phyloP scores from a whole-genome alignment of 2,113 vertebrate species.

The Spheniscus mendiculus region DNA sequence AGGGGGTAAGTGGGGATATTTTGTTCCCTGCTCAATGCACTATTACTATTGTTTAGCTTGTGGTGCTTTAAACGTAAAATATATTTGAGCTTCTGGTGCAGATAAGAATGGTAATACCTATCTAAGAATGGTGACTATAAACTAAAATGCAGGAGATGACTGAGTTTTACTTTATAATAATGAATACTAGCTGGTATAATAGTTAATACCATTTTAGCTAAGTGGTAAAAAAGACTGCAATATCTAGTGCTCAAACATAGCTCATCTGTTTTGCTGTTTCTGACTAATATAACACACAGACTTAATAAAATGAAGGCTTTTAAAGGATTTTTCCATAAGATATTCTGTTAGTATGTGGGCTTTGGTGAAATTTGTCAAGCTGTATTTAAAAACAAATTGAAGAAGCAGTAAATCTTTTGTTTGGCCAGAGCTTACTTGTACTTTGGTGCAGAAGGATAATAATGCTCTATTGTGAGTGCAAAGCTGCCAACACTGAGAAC shows the following conservation, averaged over 20 bases:
- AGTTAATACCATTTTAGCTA: neutral
- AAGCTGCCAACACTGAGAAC: neutral
- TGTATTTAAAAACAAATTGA: slow-evolving; percentile 16
- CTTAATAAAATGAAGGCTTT: slow-evolving; percentile 62
- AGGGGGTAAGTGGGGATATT: neutral
- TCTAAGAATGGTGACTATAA: neutral
- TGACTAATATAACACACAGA: slow-evolving; percentile 26
- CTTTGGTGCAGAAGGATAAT: neutral
- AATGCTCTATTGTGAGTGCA: neutral
- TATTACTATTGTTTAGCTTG: neutral
- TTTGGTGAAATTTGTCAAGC: slow-evolving; percentile 33
- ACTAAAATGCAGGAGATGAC: neutral
- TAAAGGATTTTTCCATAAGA: slow-evolving; percentile 24
- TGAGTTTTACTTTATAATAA: neutral
- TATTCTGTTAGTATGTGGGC: neutral
- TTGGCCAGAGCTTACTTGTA: neutral
- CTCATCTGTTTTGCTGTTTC: slow-evolving; percentile 28
- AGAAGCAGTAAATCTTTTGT: neutral
- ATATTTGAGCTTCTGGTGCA: neutral
- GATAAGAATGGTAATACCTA: neutral
- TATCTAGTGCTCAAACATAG: neutral
- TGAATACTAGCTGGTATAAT: neutral
- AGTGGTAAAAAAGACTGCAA: neutral
- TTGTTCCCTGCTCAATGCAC: neutral
- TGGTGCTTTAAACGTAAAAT: neutral